Conservation (phyloP, 2,888 invertebrate species). For the Abscondita cerata region DNA sequence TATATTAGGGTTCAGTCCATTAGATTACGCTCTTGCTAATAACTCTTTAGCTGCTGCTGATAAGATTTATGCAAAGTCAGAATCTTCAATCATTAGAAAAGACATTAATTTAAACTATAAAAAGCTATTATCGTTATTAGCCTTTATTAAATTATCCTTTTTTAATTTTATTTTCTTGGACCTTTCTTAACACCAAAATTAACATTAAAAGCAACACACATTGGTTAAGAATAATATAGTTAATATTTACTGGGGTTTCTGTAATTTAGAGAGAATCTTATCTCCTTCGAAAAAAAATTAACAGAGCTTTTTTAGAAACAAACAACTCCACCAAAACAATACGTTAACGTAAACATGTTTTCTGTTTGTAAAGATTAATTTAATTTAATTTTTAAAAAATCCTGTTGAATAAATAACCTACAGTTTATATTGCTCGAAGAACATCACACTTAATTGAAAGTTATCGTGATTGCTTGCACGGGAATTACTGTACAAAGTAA, state of each 20-base stretch:
- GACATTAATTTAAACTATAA: conserved; percentile 10
- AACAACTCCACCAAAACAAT: conserved; percentile 1
- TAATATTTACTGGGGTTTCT: too few species aligned
- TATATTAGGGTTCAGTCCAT: conserved; percentile 23
- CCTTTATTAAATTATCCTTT: background rate
- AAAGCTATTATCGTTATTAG: conserved; percentile 8
- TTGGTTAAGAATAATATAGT: too few species aligned
- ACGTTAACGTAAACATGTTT: background rate
- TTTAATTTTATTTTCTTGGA: too few species aligned
- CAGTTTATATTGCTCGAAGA: background rate
- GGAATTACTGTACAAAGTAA: background rate
- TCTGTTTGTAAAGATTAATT: background rate
- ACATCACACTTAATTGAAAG: background rate
- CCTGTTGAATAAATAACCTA: background rate
- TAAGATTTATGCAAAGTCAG: conserved; percentile 21
- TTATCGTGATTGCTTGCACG: background rate
- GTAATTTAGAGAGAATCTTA: background rate
- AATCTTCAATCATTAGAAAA: conserved; percentile 11
- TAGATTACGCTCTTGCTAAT: conserved; percentile 24
- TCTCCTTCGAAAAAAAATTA: background rate
- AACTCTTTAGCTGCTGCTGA: conserved; percentile 16
- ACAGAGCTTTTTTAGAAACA: background rate
- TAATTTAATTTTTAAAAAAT: background rate
- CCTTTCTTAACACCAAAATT: too few species aligned
- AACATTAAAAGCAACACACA: too few species aligned